phyloP scores from a whole-genome alignment of 2,797 vertebrate species.

The Manis pentadactyla region DNA sequence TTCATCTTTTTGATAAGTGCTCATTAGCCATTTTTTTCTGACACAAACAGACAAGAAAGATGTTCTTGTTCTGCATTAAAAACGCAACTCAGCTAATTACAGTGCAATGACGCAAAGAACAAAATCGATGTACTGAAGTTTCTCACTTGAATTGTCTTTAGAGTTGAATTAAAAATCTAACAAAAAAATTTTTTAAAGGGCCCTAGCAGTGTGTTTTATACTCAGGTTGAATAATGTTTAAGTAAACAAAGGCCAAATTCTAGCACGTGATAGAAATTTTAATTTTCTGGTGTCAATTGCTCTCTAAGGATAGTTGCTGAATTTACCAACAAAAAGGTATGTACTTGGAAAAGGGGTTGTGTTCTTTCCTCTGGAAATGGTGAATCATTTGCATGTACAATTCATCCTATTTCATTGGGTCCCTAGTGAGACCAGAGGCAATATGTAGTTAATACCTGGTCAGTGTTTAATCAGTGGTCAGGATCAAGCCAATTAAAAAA shows the following conservation, averaged over 20 bases:
- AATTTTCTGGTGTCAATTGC: slow-evolving; percentile 3
- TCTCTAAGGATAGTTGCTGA: not conserved
- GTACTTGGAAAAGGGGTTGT: not conserved
- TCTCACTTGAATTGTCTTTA: slow-evolving; percentile 78
- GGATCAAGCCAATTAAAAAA: not conserved
- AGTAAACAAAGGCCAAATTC: slow-evolving; percentile 71
- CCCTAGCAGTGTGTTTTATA: slow-evolving; percentile 67
- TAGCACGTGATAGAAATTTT: not conserved
- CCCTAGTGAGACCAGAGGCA: not conserved
- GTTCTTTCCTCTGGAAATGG: not conserved
- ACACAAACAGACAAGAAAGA: slow-evolving; percentile 87
- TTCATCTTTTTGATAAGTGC: slow-evolving; percentile 86
- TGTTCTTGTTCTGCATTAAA: slow-evolving; percentile 80
- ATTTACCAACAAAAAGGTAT: not conserved
- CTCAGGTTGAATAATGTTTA: slow-evolving; percentile 54
- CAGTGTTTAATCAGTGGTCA: not conserved
- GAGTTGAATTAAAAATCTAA: slow-evolving; percentile 70
- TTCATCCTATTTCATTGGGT: not conserved
- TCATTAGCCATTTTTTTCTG: slow-evolving; percentile 87
- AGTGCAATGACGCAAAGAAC: slow-evolving; percentile 84
- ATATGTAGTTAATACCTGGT: not conserved
- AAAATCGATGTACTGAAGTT: slow-evolving; percentile 79
- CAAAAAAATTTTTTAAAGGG: slow-evolving; percentile 68
- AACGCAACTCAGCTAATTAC: slow-evolving; percentile 84
- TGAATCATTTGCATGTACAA: not conserved